Conservation (phyloP, 2,888 invertebrate genomes). For the Plutella xylostella region DNA sequence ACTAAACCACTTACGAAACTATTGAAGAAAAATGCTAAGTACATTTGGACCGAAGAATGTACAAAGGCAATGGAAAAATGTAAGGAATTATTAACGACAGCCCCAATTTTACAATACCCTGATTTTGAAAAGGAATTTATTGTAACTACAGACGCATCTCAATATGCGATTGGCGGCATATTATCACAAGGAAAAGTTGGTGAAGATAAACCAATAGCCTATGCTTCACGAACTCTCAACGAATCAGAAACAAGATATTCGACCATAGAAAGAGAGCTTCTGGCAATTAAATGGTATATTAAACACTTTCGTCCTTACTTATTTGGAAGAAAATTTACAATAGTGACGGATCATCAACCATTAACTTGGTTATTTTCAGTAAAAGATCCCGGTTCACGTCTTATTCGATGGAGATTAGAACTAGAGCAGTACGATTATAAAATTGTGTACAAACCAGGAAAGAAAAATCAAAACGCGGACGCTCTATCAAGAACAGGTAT, state of each 20-base stretch:
- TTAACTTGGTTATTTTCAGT: slow-evolving; percentile 2
- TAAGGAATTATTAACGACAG: neutral
- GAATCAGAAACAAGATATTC: slow-evolving; percentile 2
- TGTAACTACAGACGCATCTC: neutral
- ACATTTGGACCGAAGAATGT: neutral
- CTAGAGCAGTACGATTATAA: slow-evolving; percentile 12
- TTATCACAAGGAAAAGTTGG: slow-evolving; percentile 1
- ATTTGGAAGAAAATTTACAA: slow-evolving; percentile 1
- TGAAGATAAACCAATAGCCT: neutral
- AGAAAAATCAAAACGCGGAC: slow-evolving; percentile 15
- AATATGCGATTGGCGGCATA: neutral
- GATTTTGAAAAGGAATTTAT: slow-evolving; percentile 4
- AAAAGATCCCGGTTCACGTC: slow-evolving; percentile 1
- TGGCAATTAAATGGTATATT: neutral
- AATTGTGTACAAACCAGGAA: slow-evolving; percentile 15
- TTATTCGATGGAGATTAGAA: slow-evolving; percentile 2
- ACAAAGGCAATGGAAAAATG: neutral
- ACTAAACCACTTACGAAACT: too few relatives aligned
- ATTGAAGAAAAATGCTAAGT: too few relatives aligned
- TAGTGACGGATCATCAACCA: slow-evolving; percentile 1
- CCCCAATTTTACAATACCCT: slow-evolving; percentile 4
- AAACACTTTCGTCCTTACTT: slow-evolving; percentile 5
- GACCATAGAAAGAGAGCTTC: slow-evolving; percentile 1
- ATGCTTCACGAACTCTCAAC: slow-evolving; percentile 1
- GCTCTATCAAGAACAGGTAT: too few relatives aligned